Conservation (phyloP, 2,797 vertebrate species). For the Micromesistius poutassou region DNA sequence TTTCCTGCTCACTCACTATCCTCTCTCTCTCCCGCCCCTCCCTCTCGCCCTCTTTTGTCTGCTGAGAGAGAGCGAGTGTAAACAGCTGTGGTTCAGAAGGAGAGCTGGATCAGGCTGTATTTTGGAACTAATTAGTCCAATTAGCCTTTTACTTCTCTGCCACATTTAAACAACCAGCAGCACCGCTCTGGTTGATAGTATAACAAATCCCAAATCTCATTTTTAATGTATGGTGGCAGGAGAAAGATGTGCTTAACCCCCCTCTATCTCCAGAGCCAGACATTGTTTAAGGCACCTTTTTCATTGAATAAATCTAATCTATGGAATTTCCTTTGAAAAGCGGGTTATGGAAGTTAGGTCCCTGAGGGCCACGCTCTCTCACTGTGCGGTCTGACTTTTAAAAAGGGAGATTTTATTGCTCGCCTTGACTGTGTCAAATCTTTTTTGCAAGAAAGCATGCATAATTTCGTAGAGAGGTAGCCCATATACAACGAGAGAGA, state of each 20-base stretch:
- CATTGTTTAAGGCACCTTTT: conserved; percentile 28
- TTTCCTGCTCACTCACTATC: background rate
- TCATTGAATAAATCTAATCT: conserved; percentile 41
- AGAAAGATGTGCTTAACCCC: background rate
- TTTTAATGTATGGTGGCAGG: conserved; percentile 46
- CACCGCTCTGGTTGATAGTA: conserved; percentile 38
- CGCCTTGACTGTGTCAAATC: background rate
- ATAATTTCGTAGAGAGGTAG: background rate
- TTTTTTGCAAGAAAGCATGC: background rate
- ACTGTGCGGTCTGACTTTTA: background rate
- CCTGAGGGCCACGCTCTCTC: conserved; percentile 12
- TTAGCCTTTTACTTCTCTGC: conserved; percentile 61
- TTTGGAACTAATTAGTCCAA: conserved; percentile 70
- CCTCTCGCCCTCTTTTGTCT: conserved; percentile 40
- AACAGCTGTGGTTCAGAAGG: conserved; percentile 57
- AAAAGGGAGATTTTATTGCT: conserved; percentile 3
- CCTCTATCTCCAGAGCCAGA: background rate
- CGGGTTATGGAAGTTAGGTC: conserved; percentile 17
- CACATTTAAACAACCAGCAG: conserved; percentile 59
- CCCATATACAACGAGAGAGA: background rate
- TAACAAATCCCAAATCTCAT: conserved; percentile 43
- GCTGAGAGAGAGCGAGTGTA: conserved; percentile 33
- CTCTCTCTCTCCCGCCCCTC: conserved; percentile 9
- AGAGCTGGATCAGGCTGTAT: conserved; percentile 56
- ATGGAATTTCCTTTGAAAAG: conserved; percentile 38